Percentiles rank a stretch among this genome's conserved stretches.
Evolutionary conservation across 2,113 vertebrate species (phyloP).

Genomic region (Elaphurus davidianus): DNA sequence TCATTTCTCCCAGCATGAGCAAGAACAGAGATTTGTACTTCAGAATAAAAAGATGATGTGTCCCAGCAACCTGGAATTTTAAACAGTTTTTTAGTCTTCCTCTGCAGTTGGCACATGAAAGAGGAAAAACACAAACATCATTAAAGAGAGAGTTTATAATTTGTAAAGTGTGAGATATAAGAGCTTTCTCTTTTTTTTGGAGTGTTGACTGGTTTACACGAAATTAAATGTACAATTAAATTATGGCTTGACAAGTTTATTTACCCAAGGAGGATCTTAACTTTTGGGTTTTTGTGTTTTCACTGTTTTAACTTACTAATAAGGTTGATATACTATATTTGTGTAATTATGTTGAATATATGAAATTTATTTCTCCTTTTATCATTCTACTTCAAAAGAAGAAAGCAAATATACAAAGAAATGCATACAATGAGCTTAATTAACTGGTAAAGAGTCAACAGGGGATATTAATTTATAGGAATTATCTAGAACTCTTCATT

Average conservation of each 20-base stretch:
- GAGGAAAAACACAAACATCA: neutral
- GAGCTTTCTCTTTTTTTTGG: neutral
- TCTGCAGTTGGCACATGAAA: neutral
- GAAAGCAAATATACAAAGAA: slow-evolving; percentile 13
- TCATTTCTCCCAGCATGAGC: neutral
- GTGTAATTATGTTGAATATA: neutral
- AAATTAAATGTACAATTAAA: neutral
- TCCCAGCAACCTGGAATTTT: neutral
- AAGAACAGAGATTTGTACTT: neutral
- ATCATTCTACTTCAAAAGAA: neutral
- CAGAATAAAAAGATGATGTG: neutral
- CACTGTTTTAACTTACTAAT: neutral
- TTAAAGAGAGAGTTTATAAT: neutral
- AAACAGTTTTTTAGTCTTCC: neutral
- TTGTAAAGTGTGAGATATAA: neutral
- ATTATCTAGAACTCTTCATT: neutral
- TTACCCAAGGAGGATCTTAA: neutral
- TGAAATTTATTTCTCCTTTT: slow-evolving; percentile 10
- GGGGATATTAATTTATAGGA: neutral
- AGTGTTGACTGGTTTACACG: neutral
- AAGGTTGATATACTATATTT: neutral
- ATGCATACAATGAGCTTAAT: neutral
- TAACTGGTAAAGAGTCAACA: neutral
- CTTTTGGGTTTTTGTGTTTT: neutral
- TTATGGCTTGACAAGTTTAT: neutral